Base-by-base conservation (phyloP, 2,113 vertebrate species). In the Phylloscopus trochilus region DNA sequence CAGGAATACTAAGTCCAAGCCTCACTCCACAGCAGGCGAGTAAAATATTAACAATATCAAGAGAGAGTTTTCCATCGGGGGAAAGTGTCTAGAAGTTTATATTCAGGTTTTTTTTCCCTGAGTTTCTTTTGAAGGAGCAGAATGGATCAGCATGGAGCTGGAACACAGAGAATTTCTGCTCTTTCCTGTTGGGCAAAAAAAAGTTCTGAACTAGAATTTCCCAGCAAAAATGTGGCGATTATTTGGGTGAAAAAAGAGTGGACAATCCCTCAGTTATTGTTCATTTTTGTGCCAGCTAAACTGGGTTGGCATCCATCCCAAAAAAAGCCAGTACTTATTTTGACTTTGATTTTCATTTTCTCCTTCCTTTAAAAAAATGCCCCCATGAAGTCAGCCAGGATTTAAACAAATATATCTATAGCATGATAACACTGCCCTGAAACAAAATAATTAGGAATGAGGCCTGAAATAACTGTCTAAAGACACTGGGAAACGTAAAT, bases 381-480 rank as follows among this genome's bases (percentile, higher is more conserved):
- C 86, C 55, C 56, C 26, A 76, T 49, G 58, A 89, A 96, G 94
- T 97, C 95, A 96, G 93, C 95, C 93, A 97, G 92, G 84, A 96
- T 96, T 97, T 97, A 97, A 97, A 94, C 95, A 97, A 94, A 95
- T 93, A 96, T 72, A 52, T 92, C 95, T 67, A 94, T 90, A 95
- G 67, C 53, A 81, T 78, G 83, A 95, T 83, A 94, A 87, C 78
- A 66, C 83, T 66, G 51, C 72, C 83, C 89, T 91, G 92, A 93
- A 89, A 89, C 73, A 64, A 62, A 94, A 94, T 69, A 76, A 93
- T 96, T 86, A 87, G 93, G 92, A 95, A 84, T 31, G 37, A 4
- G 1, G 91, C 88, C 95, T 96, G 91, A 97, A 96, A 96, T 21
- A 97, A 96, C 95, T 93, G 75, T 55, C 80, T 60, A 51, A 87